Evolutionary conservation across 1,140 invertebrate genomes (phyloP).

Genomic region (Asobara japonica): DNA sequence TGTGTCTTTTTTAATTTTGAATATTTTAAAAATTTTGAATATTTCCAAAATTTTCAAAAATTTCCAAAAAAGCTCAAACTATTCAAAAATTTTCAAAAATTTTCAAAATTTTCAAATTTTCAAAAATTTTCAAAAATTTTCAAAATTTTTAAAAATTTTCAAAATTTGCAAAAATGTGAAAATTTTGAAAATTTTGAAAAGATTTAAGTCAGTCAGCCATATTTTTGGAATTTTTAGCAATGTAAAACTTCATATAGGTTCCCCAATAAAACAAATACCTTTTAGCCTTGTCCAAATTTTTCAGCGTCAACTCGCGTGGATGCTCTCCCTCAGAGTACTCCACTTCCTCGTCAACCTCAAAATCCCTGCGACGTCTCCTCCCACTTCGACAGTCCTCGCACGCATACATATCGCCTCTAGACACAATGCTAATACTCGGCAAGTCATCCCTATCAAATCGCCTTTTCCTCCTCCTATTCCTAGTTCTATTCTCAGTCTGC

Average conservation of each 20-base stretch:
- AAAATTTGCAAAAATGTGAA: too few species aligned
- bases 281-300: conserved; percentile 49
- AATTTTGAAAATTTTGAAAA: too few species aligned
- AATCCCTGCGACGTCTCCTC: conserved; percentile 42
- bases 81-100: too few species aligned
- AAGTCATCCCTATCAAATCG: conserved; percentile 49
- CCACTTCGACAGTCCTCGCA: conserved; percentile 30
- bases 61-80: too few species aligned
- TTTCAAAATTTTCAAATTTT: too few species aligned
- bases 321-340: conserved; percentile 50
- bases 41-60: too few species aligned
- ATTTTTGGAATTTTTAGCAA: background rate
- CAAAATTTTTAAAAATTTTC: too few species aligned
- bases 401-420: conserved; percentile 60
- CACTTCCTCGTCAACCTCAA: conserved; percentile 48
- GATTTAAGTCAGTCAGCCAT: background rate
- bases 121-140: too few species aligned
- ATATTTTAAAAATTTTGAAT: too few species aligned
- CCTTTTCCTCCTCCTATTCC: conserved; percentile 54
- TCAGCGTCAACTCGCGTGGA: conserved; percentile 47
- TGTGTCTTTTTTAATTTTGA: background rate
- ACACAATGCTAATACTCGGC: conserved; percentile 71
- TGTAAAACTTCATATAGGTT: conserved; percentile 1
- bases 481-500: conserved; percentile 67
- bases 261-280: conserved; percentile 50